Conservation (phyloP, 2,113 vertebrate genomes). For the Scomber scombrus region DNA sequence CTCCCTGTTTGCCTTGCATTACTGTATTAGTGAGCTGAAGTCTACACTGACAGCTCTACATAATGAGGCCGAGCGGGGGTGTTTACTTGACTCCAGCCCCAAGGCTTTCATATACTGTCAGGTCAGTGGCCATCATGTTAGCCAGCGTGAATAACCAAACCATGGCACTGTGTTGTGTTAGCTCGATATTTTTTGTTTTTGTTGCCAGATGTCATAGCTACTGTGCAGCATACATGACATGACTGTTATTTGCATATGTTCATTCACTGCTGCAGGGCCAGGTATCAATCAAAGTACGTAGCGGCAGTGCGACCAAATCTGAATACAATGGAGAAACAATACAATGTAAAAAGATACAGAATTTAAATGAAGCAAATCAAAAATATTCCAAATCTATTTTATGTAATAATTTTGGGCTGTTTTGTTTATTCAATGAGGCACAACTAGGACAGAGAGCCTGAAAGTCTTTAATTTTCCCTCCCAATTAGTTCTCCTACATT, state of each 20-base stretch:
- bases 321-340: background rate
- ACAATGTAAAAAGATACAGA: background rate
- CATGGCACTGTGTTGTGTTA: constrained; percentile 29
- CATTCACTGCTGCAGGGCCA: constrained; percentile 9
- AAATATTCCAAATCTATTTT: constrained; percentile 4
- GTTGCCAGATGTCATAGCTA: constrained; percentile 54
- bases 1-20: constrained; percentile 34
- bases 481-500: background rate
- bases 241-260: constrained; percentile 32
- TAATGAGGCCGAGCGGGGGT: constrained; percentile 67
- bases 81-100: constrained; percentile 56
- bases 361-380: background rate
- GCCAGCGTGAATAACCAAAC: constrained; percentile 37
- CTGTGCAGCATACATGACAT: constrained; percentile 7
- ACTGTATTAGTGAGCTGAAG: constrained; percentile 35
- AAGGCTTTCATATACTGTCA: constrained; percentile 66
- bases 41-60: constrained; percentile 66
- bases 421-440: constrained; percentile 27
- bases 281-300: constrained; percentile 24
- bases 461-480: background rate
- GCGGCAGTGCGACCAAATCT: background rate
- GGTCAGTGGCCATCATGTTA: constrained; percentile 72
- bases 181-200: constrained; percentile 8
- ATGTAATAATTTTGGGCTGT: constrained; percentile 19
- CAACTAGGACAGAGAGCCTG: background rate